phyloP scores from a whole-genome alignment of 2,888 invertebrate genomes.

The Troides oblongomaculatus region DNA sequence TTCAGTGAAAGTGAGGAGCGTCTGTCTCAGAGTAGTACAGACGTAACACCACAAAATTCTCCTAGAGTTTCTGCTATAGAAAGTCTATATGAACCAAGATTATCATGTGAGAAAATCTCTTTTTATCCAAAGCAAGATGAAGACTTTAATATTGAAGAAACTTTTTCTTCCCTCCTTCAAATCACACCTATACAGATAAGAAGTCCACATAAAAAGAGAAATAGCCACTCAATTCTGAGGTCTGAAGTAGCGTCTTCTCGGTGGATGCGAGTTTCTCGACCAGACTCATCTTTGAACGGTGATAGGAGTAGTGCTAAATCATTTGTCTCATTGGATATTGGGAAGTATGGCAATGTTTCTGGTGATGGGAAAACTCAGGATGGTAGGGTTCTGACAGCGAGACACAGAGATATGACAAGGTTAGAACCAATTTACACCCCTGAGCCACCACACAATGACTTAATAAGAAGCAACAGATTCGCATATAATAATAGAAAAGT shows the following conservation, averaged over 20 bases:
- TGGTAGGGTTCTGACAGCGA: constrained; percentile 63
- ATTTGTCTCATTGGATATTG: constrained; percentile 67
- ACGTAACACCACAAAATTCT: constrained; percentile 72
- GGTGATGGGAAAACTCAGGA: constrained; percentile 53
- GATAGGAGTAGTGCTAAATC: constrained; percentile 75
- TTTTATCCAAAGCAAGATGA: constrained; percentile 50
- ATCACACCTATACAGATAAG: constrained; percentile 70
- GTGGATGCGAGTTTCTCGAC: constrained; percentile 70
- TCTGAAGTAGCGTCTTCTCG: constrained; percentile 72
- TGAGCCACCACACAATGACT: constrained; percentile 53
- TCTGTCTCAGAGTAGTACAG: constrained; percentile 68
- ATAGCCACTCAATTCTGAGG: constrained; percentile 62
- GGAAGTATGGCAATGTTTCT: constrained; percentile 57
- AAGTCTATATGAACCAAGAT: constrained; percentile 51
- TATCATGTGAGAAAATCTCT: constrained; percentile 41
- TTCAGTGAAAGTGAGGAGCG: constrained; percentile 72
- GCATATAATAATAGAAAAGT: constrained; percentile 53
- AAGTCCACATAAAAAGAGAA: constrained; percentile 62
- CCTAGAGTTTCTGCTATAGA: constrained; percentile 55
- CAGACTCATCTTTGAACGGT: constrained; percentile 66
- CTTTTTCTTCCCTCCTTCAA: constrained; percentile 69
- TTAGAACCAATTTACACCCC: constrained; percentile 64
- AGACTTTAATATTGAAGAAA: constrained; percentile 54
- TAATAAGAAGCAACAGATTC: constrained; percentile 34
- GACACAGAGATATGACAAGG: constrained; percentile 59